phyloP scores from a whole-genome alignment of 1,140 invertebrate species.

The Drosophila nikananu region DNA sequence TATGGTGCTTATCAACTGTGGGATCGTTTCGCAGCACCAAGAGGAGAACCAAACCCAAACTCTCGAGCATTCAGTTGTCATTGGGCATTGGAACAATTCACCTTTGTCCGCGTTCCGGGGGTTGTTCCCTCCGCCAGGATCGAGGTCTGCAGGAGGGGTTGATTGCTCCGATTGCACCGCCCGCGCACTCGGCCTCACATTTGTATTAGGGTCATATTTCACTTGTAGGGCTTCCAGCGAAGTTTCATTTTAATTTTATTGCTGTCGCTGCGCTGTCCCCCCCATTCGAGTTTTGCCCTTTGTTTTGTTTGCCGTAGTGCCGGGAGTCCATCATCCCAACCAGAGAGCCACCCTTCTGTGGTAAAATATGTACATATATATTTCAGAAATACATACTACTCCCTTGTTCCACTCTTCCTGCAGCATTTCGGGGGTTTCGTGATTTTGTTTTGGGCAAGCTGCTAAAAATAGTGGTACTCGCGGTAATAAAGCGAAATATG shows the following conservation, averaged over 20 bases:
- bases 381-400: constrained; percentile 12
- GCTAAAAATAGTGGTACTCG: constrained; percentile 13
- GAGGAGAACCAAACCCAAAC: constrained; percentile 15
- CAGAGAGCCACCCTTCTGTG: constrained; percentile 52
- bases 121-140: constrained; percentile 33
- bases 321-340: constrained; percentile 41
- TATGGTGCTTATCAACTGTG: constrained; percentile 19
- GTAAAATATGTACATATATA: constrained; percentile 31
- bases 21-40: constrained; percentile 16
- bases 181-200: constrained; percentile 46
- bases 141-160: constrained; percentile 29
- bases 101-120: constrained; percentile 30
- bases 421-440: constrained; percentile 57
- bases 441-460: constrained; percentile 20
- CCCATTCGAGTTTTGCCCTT: constrained; percentile 54
- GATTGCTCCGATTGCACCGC: constrained; percentile 22
- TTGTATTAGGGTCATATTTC: constrained; percentile 85
- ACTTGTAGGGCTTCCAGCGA: constrained; percentile 84
- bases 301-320: constrained; percentile 37
- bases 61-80: constrained; percentile 34
- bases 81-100: constrained; percentile 35
- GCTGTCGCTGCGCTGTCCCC: constrained; percentile 37
- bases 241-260: constrained; percentile 83
- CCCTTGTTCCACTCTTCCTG: neutral
- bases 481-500: constrained; percentile 43